A percentile compares a stretch with the other conserved stretches of the same genome.
These are phyloP conservation scores for Sarcophaga caerulescens DNA, from an alignment of 2,888 invertebrate species.

Conservation along the genomic window DNA sequence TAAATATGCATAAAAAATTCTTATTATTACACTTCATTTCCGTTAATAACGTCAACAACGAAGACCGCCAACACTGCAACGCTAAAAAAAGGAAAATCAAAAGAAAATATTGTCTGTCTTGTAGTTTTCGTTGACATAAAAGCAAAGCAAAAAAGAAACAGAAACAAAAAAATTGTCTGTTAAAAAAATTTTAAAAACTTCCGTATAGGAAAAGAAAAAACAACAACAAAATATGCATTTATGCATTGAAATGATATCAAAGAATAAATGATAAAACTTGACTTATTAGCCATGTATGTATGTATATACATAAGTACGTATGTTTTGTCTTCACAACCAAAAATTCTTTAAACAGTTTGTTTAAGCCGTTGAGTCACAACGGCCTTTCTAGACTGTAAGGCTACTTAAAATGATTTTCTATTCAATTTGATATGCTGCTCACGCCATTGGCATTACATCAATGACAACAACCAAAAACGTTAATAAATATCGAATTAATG, in stretches of 20 bases:
- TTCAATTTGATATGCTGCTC: slow-evolving; percentile 64
- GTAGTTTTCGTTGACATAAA: neutral
- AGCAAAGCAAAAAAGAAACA: neutral
- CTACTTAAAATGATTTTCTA: slow-evolving; percentile 53
- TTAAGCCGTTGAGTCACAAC: too few relatives aligned
- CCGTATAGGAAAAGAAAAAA: slow-evolving; percentile 31
- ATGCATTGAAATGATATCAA: neutral
- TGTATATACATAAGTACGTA: slow-evolving; percentile 5
- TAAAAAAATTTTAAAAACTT: slow-evolving; percentile 40
- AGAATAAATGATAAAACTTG: neutral
- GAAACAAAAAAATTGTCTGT: neutral
- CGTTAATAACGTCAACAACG: slow-evolving; percentile 6
- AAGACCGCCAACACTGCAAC: neutral
- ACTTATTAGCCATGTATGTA: slow-evolving; percentile 15
- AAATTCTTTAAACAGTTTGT: too few relatives aligned
- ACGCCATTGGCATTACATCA: slow-evolving; percentile 45
- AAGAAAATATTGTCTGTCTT: neutral
- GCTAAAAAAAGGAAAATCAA: neutral
- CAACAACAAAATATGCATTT: neutral
- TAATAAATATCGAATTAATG: neutral
- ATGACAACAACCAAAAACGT: neutral
- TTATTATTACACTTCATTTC: slow-evolving; percentile 63
- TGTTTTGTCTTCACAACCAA: too few relatives aligned
- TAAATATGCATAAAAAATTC: slow-evolving; percentile 30
- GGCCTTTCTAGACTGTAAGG: neutral